Evolutionary conservation across 2,888 invertebrate genomes (phyloP).

Genomic region (Sinopyrophorus schimmeli): DNA sequence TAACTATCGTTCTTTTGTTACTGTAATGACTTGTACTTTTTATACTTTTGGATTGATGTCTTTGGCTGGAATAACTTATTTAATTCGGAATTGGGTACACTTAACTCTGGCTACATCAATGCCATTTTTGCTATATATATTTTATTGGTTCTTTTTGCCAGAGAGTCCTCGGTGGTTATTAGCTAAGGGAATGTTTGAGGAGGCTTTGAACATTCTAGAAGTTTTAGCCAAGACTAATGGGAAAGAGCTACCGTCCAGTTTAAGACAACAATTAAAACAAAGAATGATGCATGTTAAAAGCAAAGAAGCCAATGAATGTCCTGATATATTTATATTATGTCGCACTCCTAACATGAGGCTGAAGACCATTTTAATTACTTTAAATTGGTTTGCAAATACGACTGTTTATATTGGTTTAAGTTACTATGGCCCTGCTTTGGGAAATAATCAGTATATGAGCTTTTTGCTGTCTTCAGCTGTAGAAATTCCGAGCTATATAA

Average conservation of each 20-base stretch:
- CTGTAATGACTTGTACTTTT: slow-evolving; percentile 89
- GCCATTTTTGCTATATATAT: slow-evolving; percentile 82
- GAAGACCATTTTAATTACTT: slow-evolving; percentile 81
- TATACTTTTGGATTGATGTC: slow-evolving; percentile 86
- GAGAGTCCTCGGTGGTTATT: slow-evolving; percentile 77
- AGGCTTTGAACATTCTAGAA: slow-evolving; percentile 78
- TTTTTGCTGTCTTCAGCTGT: slow-evolving; percentile 85
- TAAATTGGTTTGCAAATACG: slow-evolving; percentile 92
- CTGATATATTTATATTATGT: slow-evolving; percentile 68
- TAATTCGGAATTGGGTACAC: slow-evolving; percentile 81
- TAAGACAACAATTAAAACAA: slow-evolving; percentile 72
- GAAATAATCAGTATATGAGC: slow-evolving; percentile 85
- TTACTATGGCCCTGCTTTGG: slow-evolving; percentile 87
- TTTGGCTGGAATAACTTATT: slow-evolving; percentile 81
- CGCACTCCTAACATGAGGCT: slow-evolving; percentile 87
- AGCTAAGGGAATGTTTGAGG: slow-evolving; percentile 68
- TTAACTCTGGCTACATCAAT: slow-evolving; percentile 80
- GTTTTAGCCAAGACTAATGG: slow-evolving; percentile 78
- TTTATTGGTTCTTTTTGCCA: slow-evolving; percentile 85
- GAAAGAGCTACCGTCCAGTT: slow-evolving; percentile 72
- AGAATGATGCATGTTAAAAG: slow-evolving; percentile 65
- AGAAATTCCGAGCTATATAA: slow-evolving; percentile 86
- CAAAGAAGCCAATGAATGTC: slow-evolving; percentile 60
- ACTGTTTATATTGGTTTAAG: slow-evolving; percentile 91
- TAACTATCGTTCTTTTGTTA: slow-evolving; percentile 88